phyloP scores from a whole-genome alignment of 2,113 vertebrate genomes.

The Baryphthengus martii region DNA sequence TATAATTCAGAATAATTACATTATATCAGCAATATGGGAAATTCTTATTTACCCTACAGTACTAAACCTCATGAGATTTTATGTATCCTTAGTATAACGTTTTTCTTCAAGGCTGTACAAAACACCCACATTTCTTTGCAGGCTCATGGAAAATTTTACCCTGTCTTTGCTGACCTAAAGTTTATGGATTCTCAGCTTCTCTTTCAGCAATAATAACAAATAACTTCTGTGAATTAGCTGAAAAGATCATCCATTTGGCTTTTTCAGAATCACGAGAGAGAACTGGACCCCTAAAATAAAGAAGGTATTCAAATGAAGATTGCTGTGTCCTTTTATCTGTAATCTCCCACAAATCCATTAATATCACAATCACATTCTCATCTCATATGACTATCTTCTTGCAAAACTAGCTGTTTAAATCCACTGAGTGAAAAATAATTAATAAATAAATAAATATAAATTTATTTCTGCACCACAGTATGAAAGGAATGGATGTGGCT shows the following conservation, averaged over 20 bases:
- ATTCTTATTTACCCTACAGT: background rate
- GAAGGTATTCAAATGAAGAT: background rate
- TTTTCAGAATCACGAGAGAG: background rate
- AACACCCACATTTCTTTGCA: background rate
- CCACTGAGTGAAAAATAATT: no score
- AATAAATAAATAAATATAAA: no score
- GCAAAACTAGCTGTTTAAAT: background rate
- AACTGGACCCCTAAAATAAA: accelerated
- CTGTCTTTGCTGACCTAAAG: background rate
- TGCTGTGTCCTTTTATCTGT: background rate
- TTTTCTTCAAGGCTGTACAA: background rate
- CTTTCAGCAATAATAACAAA: background rate
- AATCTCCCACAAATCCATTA: background rate
- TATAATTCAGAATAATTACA: background rate
- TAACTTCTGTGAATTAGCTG: background rate
- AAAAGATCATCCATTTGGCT: background rate
- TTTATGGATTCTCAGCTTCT: background rate
- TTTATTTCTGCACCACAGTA: accelerated
- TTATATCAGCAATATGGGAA: background rate
- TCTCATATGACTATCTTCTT: background rate
- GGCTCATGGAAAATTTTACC: background rate
- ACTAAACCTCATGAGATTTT: background rate
- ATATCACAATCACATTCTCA: background rate
- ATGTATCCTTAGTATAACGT: accelerated
- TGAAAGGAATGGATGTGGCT: background rate